Evolutionary conservation across 2,888 invertebrate genomes (phyloP), one percentile per base, ranked within the genome.

Genomic region (Tanytarsus gracilentus): DNA sequence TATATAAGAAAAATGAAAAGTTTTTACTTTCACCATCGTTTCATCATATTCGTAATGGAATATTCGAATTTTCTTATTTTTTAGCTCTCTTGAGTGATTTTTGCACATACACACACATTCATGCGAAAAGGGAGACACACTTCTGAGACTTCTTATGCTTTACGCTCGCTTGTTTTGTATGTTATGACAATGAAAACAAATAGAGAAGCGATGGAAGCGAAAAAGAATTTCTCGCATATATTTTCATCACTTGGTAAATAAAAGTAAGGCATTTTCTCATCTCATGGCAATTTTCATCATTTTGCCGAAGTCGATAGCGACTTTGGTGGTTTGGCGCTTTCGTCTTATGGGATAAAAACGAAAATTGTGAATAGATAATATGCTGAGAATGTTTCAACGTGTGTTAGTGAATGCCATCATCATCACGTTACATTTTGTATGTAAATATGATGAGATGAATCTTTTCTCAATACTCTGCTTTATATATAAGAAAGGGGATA

Each of bases 41-140:
- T n/a, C 56, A 56, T 56, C 56, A 56, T 56, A 39, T 23, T 36
- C 14, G 27, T 56, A 56, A 56, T 56, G 56, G 56, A 40, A 56
- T 33, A 56, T 56, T 56, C 56, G 44, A 56, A 56, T 56, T 44
- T 26, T 56, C 50, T 26, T 56, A 9, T 14, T 23, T 53, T 52
- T 5, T 7, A 29, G 9, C 5, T 29, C 9, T 29, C 29, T 29
- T 29, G 29, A 29, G 9, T 7, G 7, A 29, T 11, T 44, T 44
- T 18, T 3, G 9, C 36, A 18, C 44, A 23, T 11, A 9, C 23
- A 44, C 44, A 44, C 21, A 44, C 21, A 8, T 44, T 36, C 14
- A 6, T 11, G 16, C 16, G 11, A n/a, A 48, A 2, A 52, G 14
- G 29, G 52, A 52, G 52, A 30, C n/a, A 52, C 11, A 39, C 39